Evolutionary conservation across 2,888 invertebrate genomes (phyloP), one percentile per base, ranked within the genome.

Genomic region (Amphimallon solstitiale): DNA sequence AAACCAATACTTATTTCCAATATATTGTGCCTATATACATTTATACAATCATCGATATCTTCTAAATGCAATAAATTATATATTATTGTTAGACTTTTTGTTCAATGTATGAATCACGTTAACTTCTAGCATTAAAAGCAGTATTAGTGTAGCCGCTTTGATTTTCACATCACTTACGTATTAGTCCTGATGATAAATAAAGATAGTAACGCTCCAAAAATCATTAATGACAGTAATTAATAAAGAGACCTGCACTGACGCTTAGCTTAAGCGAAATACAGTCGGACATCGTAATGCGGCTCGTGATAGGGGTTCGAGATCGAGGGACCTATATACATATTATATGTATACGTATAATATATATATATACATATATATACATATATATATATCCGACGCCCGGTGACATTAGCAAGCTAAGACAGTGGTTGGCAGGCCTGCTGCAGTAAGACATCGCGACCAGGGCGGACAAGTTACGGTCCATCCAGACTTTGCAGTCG

Each of bases 331-430:
- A 46, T 7, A 15, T 38, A 52, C 29, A 29, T 29, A 29, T 29
- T 29, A 29, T 29, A 29, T n/a, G 7, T 54, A 54, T 48, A 46
- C n/a, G 19, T 38, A 52, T n/a, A 2, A 54, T 48, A 46, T 4
- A n/a, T 38, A 52, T n/a, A 2, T 54, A 54, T 9, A n/a, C 7
- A 12, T 19, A 54, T 40, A 45, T 45, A 45, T 17, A 19, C 19
- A 17, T 15, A 45, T 45, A 43, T 43, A 43, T 29, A 29, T 9
- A 29, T 29, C 78, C 79, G 79, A 29, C 56, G 43, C 56, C 76
- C 76, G 79, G 79, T 81, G 82, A 81, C 82, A 81, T 81, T 81
- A 81, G 80, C 80, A 79, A 81, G 79, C 79, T 81, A 81, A 81
- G 82, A 82, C 80, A 78, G 80, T 78, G 81, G 80, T 81, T 80